Evolutionary conservation across 2,797 vertebrate genomes (phyloP), one percentile per base, ranked within the genome.

Genomic region (Cephalopachus bancanus): DNA sequence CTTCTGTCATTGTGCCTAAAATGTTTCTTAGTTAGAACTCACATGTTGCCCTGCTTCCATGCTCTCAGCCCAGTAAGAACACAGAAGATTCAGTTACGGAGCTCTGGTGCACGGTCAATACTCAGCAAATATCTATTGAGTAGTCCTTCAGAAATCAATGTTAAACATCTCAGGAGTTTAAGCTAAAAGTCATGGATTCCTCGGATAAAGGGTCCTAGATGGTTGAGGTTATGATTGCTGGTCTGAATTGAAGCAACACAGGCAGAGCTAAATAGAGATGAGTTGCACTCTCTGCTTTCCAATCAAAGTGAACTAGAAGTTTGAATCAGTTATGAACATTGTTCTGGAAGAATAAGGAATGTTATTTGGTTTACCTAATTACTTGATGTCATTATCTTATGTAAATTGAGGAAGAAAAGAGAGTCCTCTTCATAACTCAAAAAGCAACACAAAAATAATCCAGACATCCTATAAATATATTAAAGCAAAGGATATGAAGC

Each of bases 361-460:
- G 30, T 83, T 85, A 75, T 85, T 94, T 85, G 74, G 93, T 96
- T 93, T 95, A 65, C 28, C 95, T 84, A 53, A 67, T 96, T 94
- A 37, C 55, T 69, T 87, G 51, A 93, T 80, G 92, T 95, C 19
- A 84, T 95, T 93, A 78, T 59, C 62, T 89, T 81, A 78, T 11
- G 5, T 15, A 81, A 49, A 89, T 91, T 91, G 84, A 92, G 87
- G 80, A 55, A 67, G 28, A 55, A 95, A 76, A 53, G 79, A 72
- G 11, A 53, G 28, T 67, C 24, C 33, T 83, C 11, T 65, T 88
- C 4, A 76, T 83, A 28, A 59, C 33, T 91, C 24, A 57, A 71
- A 92, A 94, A 69, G 11, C 28, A 62, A 64, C n/a, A 28, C 9
- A 93, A 89, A 90, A 71, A 60, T n/a, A 60, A 79, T 67, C 11